These are phyloP conservation scores for Decapterus maruadsi DNA, from an alignment of 2,797 vertebrate genomes.

Conservation along the genomic window DNA sequence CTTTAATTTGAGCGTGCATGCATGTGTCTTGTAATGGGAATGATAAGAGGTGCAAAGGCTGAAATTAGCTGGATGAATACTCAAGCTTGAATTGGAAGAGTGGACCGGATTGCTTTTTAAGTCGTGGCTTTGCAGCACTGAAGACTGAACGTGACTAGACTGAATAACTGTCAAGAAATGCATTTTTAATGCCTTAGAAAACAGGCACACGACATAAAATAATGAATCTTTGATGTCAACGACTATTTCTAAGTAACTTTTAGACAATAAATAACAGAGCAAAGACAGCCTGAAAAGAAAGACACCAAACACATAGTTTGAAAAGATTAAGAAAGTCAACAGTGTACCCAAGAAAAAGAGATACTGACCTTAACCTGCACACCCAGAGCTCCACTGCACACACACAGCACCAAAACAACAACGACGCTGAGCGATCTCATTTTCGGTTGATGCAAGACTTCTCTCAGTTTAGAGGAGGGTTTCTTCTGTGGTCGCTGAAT, in stretches of 20 bases:
- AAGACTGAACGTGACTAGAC: neutral
- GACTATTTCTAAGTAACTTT: neutral
- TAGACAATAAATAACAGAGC: neutral
- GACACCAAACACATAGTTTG: neutral
- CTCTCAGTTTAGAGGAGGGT: neutral
- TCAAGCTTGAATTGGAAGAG: neutral
- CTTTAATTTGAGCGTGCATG: neutral
- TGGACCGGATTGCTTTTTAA: neutral
- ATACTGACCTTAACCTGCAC: conserved; percentile 73
- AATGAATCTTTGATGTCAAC: neutral
- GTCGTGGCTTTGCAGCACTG: too few species aligned
- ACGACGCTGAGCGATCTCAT: conserved; percentile 59
- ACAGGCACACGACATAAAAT: neutral
- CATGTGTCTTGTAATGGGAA: neutral
- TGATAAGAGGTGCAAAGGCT: neutral
- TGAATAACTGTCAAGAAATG: neutral
- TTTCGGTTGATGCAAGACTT: conserved; percentile 35
- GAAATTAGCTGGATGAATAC: neutral
- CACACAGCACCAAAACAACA: conserved; percentile 56
- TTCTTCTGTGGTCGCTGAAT: conserved; percentile 36
- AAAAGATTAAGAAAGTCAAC: neutral
- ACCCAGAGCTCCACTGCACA: conserved; percentile 31
- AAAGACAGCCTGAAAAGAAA: neutral
- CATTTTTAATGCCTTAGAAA: neutral
- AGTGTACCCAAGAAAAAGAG: neutral